A percentile compares a stretch with the other conserved stretches of the same genome.
phyloP scores from a whole-genome alignment of 2,797 vertebrate species.

The Graptemys geographica region DNA sequence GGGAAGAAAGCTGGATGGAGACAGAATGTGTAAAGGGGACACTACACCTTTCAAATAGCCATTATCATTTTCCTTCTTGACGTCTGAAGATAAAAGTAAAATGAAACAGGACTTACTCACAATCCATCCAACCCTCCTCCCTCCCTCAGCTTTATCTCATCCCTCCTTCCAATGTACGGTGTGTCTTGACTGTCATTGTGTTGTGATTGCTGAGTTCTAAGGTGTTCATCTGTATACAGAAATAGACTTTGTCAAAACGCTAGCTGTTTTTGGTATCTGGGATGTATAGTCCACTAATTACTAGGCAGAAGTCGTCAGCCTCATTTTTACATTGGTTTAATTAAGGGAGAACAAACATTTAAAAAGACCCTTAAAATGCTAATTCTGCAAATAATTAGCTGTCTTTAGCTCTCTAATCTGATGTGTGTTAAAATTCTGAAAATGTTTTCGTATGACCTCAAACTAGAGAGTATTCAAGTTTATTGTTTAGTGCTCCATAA shows the following conservation, averaged over 20 bases:
- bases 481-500: not conserved
- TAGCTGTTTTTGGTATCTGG: not conserved
- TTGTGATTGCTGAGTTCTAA: not conserved
- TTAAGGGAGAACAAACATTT: not conserved
- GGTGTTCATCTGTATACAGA: not conserved
- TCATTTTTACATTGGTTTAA: not conserved
- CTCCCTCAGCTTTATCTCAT: not conserved
- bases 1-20: no score
- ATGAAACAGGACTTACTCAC: not conserved
- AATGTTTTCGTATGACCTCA: not conserved
- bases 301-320: not conserved
- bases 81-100: not conserved
- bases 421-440: not conserved
- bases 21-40: not conserved
- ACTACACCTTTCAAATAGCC: not conserved
- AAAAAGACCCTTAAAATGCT: not conserved
- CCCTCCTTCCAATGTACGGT: not conserved
- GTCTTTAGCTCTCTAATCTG: not conserved
- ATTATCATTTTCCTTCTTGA: not conserved
- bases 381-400: not conserved
- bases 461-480: not conserved
- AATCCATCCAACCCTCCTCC: not conserved
- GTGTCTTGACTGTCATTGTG: not conserved
- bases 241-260: not conserved
- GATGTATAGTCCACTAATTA: not conserved